Conservation (phyloP, 1,140 invertebrate genomes). For the Ericerus pela region DNA sequence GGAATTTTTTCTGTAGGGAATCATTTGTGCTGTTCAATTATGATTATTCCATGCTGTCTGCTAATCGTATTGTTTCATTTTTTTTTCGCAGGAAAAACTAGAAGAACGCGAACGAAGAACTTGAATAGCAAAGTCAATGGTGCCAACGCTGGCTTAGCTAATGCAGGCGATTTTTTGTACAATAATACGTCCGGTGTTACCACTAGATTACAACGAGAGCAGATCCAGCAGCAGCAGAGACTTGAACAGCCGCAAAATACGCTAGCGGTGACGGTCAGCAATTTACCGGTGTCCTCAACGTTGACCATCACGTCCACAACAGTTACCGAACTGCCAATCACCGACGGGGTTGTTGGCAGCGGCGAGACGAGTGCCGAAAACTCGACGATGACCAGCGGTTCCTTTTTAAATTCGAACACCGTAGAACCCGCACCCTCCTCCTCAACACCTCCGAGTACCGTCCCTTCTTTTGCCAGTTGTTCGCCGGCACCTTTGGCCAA, state of each 20-base stretch:
- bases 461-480: too few relatives aligned
- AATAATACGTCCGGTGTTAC: slow-evolving; percentile 38
- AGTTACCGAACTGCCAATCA: background rate
- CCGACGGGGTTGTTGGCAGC: background rate
- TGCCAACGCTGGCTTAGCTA: slow-evolving; percentile 3
- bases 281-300: background rate
- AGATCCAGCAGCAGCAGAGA: slow-evolving; percentile 4
- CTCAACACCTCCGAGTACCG: too few relatives aligned
- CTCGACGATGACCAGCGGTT: background rate
- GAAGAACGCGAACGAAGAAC: slow-evolving; percentile 21
- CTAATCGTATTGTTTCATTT: background rate
- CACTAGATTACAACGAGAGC: slow-evolving; percentile 50
- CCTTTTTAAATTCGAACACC: too few relatives aligned
- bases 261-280: background rate
- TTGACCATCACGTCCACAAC: background rate
- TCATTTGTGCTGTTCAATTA: too few relatives aligned
- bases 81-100: slow-evolving; percentile 14
- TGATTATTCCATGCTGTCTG: slow-evolving; percentile 24
- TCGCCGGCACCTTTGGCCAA: too few relatives aligned
- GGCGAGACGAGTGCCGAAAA: background rate
- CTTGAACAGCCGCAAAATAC: slow-evolving; percentile 3
- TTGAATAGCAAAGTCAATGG: slow-evolving; percentile 32
- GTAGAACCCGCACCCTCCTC: too few relatives aligned
- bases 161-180: slow-evolving; percentile 19
- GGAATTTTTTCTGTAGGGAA: too few relatives aligned